Evolutionary conservation across 2,797 vertebrate genomes (phyloP).

Genomic region (Chaunax sp.): DNA sequence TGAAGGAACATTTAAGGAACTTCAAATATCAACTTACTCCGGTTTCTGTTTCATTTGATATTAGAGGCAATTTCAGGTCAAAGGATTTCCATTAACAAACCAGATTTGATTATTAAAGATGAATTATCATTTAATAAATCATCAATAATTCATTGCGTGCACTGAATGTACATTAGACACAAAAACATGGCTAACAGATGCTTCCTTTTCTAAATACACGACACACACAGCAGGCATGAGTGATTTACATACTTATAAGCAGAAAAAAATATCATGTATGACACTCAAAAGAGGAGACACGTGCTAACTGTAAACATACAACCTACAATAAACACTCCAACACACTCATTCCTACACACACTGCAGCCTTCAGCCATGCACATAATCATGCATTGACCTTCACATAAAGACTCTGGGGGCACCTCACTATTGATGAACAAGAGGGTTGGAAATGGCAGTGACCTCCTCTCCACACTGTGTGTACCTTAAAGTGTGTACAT

Average conservation of each 20-base stretch:
- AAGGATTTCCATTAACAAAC: background rate
- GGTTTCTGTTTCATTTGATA: background rate
- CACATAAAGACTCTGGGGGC: conserved; percentile 64
- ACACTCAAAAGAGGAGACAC: conserved; percentile 33
- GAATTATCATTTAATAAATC: conserved; percentile 1
- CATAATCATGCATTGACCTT: conserved; percentile 72
- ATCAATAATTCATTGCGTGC: background rate
- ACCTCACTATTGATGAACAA: conserved; percentile 60
- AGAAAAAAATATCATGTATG: conserved; percentile 43
- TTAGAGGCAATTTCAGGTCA: background rate
- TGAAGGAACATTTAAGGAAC: background rate
- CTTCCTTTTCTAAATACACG: conserved; percentile 43
- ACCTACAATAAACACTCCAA: conserved; percentile 4
- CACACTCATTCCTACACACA: conserved; percentile 16
- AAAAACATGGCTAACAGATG: conserved; percentile 36
- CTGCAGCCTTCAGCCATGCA: conserved; percentile 47
- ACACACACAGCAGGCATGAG: conserved; percentile 21
- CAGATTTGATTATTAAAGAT: background rate
- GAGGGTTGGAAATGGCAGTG: conserved; percentile 46
- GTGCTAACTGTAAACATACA: conserved; percentile 56
- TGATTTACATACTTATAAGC: conserved; percentile 27
- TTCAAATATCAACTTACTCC: background rate
- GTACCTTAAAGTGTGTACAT: conserved; percentile 36
- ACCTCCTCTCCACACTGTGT: conserved; percentile 46
- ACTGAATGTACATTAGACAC: conserved; percentile 12